Conservation (phyloP, 2,113 vertebrate genomes). For the Anser brachyrhynchus region DNA sequence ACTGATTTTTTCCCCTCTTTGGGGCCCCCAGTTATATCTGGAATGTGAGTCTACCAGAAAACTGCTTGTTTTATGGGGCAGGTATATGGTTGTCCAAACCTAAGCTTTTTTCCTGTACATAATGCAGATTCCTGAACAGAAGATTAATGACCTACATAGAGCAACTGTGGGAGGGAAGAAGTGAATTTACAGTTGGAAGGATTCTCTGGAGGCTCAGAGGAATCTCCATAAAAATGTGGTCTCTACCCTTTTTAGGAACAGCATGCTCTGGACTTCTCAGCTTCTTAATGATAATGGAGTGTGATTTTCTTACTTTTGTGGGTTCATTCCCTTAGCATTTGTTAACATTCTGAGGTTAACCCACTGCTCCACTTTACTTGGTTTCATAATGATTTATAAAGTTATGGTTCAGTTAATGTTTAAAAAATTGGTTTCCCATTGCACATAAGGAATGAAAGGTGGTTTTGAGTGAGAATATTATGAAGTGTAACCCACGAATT, state of each 20-base stretch:
- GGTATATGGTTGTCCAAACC: not conserved
- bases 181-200: not conserved
- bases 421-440: conserved; percentile 12
- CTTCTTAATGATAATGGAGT: not conserved
- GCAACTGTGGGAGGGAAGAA: not conserved
- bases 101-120: not conserved
- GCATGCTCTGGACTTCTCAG: not conserved
- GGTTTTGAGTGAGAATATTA: not conserved
- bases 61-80: not conserved
- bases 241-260: not conserved
- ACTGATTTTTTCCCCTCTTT: not conserved
- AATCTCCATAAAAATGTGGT: not conserved
- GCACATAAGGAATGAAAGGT: not conserved
- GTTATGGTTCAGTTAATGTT: not conserved
- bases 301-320: conserved; percentile 1
- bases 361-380: not conserved
- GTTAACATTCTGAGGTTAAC: conserved; percentile 37
- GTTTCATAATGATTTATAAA: conserved; percentile 6
- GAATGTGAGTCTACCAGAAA: not conserved
- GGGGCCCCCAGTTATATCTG: not conserved
- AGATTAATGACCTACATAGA: not conserved
- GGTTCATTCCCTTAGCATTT: not conserved
- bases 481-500: not conserved
- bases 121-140: not conserved
- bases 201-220: not conserved